phyloP scores from a whole-genome alignment of 2,888 invertebrate species.

The Ethmia dodecea region DNA sequence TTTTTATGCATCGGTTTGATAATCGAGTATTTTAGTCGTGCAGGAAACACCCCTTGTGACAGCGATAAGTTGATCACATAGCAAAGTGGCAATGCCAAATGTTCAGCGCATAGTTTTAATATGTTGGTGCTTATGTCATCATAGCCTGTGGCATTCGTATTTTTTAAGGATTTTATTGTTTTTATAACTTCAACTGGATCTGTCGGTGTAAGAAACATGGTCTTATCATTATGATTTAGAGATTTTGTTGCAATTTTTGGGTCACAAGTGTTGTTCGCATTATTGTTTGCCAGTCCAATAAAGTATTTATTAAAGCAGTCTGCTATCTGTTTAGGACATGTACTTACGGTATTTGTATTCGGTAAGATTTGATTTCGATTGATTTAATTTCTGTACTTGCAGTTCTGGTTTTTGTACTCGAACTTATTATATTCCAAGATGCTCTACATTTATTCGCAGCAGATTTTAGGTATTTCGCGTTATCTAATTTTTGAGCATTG shows the following conservation, averaged over 20 bases:
- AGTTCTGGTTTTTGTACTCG: not conserved
- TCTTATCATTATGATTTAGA: not conserved
- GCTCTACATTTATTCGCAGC: constrained; percentile 3
- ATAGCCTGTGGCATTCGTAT: constrained; percentile 7
- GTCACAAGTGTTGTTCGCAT: not conserved
- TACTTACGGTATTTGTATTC: not conserved
- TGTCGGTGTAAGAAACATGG: not conserved
- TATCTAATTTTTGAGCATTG: not conserved
- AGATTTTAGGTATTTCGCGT: not conserved
- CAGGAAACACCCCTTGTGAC: constrained; percentile 1
- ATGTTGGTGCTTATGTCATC: constrained; percentile 5
- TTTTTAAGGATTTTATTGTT: constrained; percentile 3
- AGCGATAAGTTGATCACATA: constrained; percentile 11
- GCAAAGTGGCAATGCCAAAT: not conserved
- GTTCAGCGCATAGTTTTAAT: constrained; percentile 6
- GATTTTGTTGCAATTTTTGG: not conserved
- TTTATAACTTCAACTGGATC: constrained; percentile 3
- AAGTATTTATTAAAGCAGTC: not conserved
- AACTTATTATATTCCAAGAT: not conserved
- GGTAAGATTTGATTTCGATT: not conserved
- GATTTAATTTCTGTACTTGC: not conserved
- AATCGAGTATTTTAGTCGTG: not conserved
- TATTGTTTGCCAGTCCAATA: not conserved
- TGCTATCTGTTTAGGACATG: not conserved
- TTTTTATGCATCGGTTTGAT: no score